phyloP scores from a whole-genome alignment of 1,140 invertebrate genomes.

The Caenorhabditis remanei region DNA sequence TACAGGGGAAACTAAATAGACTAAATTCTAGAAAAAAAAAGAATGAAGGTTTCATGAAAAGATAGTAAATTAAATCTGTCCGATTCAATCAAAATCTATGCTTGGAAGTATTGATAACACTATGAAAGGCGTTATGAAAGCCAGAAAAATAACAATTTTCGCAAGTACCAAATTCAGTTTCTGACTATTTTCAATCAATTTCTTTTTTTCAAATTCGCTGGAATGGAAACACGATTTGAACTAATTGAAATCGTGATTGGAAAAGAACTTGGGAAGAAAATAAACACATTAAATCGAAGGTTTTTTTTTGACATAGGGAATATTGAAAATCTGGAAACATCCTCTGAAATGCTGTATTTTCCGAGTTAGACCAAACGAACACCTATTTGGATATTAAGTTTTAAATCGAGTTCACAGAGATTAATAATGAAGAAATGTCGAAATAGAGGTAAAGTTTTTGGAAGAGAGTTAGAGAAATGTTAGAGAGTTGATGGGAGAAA shows the following conservation, averaged over 20 bases:
- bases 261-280: neutral
- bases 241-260: slow-evolving; percentile 24
- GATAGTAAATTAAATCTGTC: too few species aligned
- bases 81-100: too few species aligned
- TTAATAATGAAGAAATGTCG: neutral
- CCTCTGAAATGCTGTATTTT: too few species aligned
- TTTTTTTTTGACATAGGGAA: neutral
- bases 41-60: too few species aligned
- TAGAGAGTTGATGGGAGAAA: neutral
- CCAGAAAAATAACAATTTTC: neutral
- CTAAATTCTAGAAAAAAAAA: too few species aligned
- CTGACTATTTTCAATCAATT: slow-evolving; percentile 10
- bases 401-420: neutral
- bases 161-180: neutral
- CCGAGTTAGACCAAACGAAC: too few species aligned
- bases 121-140: neutral
- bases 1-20: too few species aligned
- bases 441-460: slow-evolving; percentile 1
- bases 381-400: too few species aligned
- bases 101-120: neutral
- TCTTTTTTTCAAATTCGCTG: neutral
- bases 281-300: neutral
- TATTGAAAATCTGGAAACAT: neutral
- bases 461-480: neutral
- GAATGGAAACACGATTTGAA: neutral